A percentile compares a stretch with the other conserved stretches of the same genome.
These are phyloP conservation scores for Tolypeutes matacus DNA, from an alignment of 2,797 vertebrate species.

Conservation along the genomic window DNA sequence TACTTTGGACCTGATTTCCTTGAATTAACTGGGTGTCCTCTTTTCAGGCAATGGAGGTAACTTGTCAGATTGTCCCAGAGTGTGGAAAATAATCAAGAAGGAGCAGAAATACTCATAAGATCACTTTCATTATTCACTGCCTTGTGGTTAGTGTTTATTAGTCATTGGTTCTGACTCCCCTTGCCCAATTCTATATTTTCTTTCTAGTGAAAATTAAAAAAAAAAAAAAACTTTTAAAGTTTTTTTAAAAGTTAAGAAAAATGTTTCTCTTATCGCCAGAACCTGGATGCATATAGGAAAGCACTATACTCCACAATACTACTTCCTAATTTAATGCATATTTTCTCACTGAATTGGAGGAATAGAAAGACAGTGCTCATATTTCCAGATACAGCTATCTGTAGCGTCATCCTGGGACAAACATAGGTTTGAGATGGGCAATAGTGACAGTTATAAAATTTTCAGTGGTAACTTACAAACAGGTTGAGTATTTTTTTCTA, in stretches of 20 bases:
- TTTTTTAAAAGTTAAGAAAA: too few species aligned
- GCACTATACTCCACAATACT: neutral
- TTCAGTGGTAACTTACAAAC: neutral
- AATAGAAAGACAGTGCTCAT: neutral
- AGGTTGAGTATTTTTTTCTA: neutral
- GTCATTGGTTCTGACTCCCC: neutral
- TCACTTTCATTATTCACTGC: neutral
- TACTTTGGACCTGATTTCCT: constrained; percentile 60
- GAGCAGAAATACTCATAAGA: neutral
- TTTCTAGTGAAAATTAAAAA: constrained; percentile 23
- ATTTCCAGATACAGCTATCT: neutral
- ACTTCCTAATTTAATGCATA: neutral
- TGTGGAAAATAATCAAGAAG: neutral
- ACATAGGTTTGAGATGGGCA: neutral
- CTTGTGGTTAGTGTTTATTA: neutral
- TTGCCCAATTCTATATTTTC: neutral
- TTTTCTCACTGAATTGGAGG: neutral
- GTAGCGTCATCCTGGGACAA: neutral
- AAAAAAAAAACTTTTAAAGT: too few species aligned
- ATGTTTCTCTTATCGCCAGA: neutral
- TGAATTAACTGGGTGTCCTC: constrained; percentile 51
- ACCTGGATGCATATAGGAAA: neutral
- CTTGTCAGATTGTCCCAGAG: neutral
- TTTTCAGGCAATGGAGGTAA: neutral
- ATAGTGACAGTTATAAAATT: neutral